phyloP scores from a whole-genome alignment of 2,888 invertebrate genomes.

The Nineta flava region DNA sequence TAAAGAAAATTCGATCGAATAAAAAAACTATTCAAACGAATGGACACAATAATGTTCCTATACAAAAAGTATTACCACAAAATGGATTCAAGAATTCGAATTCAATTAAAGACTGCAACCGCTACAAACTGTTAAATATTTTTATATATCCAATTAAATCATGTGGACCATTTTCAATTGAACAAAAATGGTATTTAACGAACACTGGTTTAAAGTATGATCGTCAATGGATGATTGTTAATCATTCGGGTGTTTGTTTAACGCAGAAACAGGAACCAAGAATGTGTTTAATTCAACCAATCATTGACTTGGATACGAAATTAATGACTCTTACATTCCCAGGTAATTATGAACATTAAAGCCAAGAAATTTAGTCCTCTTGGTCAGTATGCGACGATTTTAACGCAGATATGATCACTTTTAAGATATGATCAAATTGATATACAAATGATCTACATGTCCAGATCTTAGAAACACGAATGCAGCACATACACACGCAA shows the following conservation, averaged over 20 bases:
- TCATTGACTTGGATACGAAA: conserved; percentile 41
- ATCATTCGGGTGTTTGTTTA: conserved; percentile 61
- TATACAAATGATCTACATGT: too few relatives aligned
- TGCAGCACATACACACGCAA: too few relatives aligned
- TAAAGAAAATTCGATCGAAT: conserved; percentile 21
- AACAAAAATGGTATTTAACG: conserved; percentile 52
- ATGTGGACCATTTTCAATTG: conserved; percentile 61
- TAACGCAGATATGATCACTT: neutral
- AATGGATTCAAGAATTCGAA: neutral
- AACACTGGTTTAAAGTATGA: conserved; percentile 72
- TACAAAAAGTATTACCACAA: neutral
- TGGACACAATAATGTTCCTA: conserved; percentile 4
- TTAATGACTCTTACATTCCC: conserved; percentile 41
- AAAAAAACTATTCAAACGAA: neutral
- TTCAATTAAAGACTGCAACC: neutral
- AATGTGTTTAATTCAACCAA: conserved; percentile 64
- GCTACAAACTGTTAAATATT: conserved; percentile 21
- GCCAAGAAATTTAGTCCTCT: too few relatives aligned
- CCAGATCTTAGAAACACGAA: too few relatives aligned
- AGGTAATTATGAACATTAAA: conserved; percentile 27
- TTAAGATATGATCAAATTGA: too few relatives aligned
- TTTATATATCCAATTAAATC: conserved; percentile 84
- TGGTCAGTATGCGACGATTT: too few relatives aligned
- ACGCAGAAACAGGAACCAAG: conserved; percentile 74
- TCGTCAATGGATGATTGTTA: conserved; percentile 86